Conservation (phyloP, 2,113 vertebrate species). For the Albula glossodonta region DNA sequence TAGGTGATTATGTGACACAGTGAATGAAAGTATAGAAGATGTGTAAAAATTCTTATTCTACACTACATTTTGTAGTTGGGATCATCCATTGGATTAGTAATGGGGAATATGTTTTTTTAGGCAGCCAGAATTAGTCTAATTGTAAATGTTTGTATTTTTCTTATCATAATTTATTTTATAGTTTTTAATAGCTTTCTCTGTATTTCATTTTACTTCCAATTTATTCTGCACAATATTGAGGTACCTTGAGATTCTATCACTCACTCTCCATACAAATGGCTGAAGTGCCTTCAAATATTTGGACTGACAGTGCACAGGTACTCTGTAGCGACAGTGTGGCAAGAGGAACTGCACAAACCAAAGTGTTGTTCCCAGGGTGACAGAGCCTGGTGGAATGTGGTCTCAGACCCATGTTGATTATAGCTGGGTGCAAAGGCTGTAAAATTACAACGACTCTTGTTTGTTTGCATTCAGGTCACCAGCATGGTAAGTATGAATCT, state of each 20-base stretch:
- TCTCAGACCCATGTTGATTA: not conserved
- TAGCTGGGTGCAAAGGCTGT: slow-evolving; percentile 5
- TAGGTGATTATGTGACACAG: not conserved
- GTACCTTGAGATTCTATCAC: not conserved
- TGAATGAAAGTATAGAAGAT: too few relatives aligned
- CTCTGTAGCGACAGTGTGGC: not conserved
- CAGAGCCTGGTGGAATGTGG: not conserved
- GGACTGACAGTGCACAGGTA: not conserved
- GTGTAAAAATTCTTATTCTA: too few relatives aligned
- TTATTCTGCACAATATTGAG: too few relatives aligned
- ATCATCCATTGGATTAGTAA: not conserved
- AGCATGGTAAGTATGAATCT: slow-evolving; percentile 96
- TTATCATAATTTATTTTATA: too few relatives aligned
- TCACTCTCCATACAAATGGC: not conserved
- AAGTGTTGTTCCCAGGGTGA: not conserved
- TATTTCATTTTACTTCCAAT: too few relatives aligned
- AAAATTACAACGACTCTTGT: slow-evolving; percentile 64
- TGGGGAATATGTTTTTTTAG: not conserved
- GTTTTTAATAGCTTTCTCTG: too few relatives aligned
- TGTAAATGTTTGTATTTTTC: too few relatives aligned
- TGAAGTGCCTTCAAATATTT: not conserved
- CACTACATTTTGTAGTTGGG: too few relatives aligned
- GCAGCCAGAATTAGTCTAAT: too few relatives aligned
- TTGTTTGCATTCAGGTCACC: slow-evolving; percentile 96
- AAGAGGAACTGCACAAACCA: too few relatives aligned